Evolutionary conservation across 1,140 invertebrate species (phyloP), one percentile per base, ranked within the genome.

Genomic region (Heliconius eleuchia): DNA sequence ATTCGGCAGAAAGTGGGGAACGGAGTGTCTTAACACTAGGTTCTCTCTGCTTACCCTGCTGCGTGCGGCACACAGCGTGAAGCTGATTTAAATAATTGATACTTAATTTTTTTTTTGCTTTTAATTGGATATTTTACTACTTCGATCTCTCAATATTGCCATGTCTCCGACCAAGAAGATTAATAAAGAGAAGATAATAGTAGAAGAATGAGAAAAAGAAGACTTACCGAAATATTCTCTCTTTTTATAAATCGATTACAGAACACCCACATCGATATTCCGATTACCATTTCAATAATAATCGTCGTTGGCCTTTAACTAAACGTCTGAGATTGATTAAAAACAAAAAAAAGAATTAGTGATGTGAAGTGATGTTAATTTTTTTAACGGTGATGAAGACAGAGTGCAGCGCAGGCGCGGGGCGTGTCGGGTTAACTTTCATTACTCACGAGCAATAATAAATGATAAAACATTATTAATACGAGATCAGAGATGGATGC

Each of bases 381-480:
- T 89, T 90, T 91, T 87, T 83, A 81, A 84, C 80, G 72, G 81
- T 92, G 92, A 93, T 91, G 91, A 93, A 93, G 92, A 94, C 88
- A 83, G 89, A 94, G 87, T 91, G 88, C 84, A 80, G 87, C 89
- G 87, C 85, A 82, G 87, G 86, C 86, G 87, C 87, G 87, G 90
- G 93, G 93, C 93, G 93, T 92, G 91, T 86, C 87, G 77, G 88
- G 84, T 87, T 88, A 90, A 94, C 86, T 94, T 93, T 91, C 93
- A 94, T 94, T 94, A 94, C 91, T 93, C 93, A 93, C 84, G 80
- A 82, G 84, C 85, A 87, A 88, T 94, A 93, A 94, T 93, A 94
- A 94, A 94, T 94, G 93, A 94, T 94, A 94, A 94, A 94, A 94
- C 93, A 94, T 94, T 94, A 94, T 94, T 94, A 94, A 93, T 93